phyloP scores from a whole-genome alignment of 1,140 invertebrate species.

The Drosophila virilis region DNA sequence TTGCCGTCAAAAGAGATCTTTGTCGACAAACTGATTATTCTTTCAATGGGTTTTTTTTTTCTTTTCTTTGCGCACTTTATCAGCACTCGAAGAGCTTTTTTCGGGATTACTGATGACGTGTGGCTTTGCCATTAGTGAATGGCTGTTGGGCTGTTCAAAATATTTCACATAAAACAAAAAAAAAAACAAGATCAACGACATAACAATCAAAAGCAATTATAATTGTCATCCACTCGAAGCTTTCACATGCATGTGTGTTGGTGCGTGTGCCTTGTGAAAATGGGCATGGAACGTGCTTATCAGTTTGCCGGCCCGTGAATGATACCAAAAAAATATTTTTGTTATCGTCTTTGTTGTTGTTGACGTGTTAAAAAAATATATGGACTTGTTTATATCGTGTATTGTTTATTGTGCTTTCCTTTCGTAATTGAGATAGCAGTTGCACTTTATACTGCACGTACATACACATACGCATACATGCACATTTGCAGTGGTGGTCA shows the following conservation, averaged over 20 bases:
- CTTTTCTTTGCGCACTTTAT: conserved; percentile 17
- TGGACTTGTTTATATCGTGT: conserved; percentile 30
- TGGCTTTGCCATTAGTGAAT: conserved; percentile 36
- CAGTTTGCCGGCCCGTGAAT: conserved; percentile 69
- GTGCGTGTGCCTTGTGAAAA: background rate
- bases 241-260: conserved; percentile 9
- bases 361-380: conserved; percentile 56
- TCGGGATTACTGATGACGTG: conserved; percentile 60
- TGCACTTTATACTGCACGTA: conserved; percentile 23
- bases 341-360: conserved; percentile 46
- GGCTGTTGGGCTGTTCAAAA: conserved; percentile 21
- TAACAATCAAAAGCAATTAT: conserved; percentile 47
- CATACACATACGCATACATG: no score
- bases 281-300: conserved; percentile 56
- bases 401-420: conserved; percentile 34
- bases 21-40: background rate
- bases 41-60: background rate
- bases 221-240: conserved; percentile 29
- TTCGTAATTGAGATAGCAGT: conserved; percentile 17
- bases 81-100: conserved; percentile 21
- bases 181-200: conserved; percentile 51
- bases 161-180: conserved; percentile 25
- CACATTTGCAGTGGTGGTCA: background rate
- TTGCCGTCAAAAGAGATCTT: background rate
- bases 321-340: conserved; percentile 30